These are phyloP conservation scores for Neocrepidodera transversa DNA, from an alignment of 2,888 invertebrate genomes.

Conservation along the genomic window DNA sequence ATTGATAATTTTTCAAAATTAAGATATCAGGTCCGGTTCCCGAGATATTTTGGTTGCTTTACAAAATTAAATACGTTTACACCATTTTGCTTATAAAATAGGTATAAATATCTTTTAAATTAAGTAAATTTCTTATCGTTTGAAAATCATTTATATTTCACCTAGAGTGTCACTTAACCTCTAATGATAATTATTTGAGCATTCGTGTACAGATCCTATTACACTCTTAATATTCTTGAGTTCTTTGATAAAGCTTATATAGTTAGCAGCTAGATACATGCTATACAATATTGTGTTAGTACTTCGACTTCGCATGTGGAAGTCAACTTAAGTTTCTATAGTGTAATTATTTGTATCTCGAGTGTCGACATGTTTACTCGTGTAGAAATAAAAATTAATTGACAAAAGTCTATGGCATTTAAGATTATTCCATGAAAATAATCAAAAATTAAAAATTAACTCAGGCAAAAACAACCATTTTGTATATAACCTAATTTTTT, in stretches of 20 bases:
- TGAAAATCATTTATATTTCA: not conserved
- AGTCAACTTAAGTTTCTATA: conserved; percentile 22
- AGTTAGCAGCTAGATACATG: conserved; percentile 8
- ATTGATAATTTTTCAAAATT: too few relatives aligned
- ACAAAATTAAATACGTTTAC: too few relatives aligned
- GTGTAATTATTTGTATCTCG: conserved; percentile 20
- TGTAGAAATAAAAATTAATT: conserved; percentile 1
- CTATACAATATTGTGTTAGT: conserved; percentile 23
- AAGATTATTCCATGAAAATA: not conserved
- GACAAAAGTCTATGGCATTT: not conserved
- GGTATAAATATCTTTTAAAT: too few relatives aligned
- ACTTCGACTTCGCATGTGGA: conserved; percentile 25
- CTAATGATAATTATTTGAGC: not conserved
- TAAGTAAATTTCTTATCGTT: too few relatives aligned
- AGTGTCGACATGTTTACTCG: conserved; percentile 21
- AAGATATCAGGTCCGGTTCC: too few relatives aligned
- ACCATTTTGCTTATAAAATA: too few relatives aligned
- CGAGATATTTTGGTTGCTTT: too few relatives aligned
- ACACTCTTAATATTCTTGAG: conserved; percentile 6
- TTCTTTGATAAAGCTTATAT: conserved; percentile 8
- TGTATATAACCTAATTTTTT: too few relatives aligned
- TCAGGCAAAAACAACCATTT: too few relatives aligned
- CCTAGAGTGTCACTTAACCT: not conserved
- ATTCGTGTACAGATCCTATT: conserved; percentile 11
- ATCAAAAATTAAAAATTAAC: too few relatives aligned